These are phyloP conservation scores for Siniperca scherzeri DNA, from an alignment of 2,797 vertebrate genomes.

Conservation along the genomic window DNA sequence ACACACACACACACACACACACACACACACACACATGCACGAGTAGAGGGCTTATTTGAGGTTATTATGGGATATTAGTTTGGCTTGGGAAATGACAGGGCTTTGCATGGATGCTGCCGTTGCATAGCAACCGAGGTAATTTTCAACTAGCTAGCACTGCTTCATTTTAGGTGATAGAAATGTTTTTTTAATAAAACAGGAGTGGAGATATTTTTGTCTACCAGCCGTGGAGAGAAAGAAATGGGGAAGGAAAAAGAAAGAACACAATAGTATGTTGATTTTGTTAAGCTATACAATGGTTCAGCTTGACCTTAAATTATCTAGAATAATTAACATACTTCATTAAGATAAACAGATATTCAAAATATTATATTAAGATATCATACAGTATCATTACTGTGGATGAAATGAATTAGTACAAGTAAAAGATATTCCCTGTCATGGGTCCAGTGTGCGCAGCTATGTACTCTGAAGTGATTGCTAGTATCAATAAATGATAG, in stretches of 20 bases:
- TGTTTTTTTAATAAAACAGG: constrained; percentile 58
- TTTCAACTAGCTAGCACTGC: constrained; percentile 77
- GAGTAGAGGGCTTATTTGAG: constrained; percentile 79
- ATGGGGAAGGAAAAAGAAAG: constrained; percentile 1
- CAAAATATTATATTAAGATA: background rate
- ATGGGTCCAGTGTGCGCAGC: background rate
- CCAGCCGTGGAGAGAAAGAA: constrained; percentile 21
- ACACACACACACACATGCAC: constrained; percentile 48
- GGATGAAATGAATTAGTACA: background rate
- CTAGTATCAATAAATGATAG: background rate
- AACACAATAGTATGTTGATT: constrained; percentile 15
- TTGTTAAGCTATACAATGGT: constrained; percentile 19
- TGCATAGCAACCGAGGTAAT: constrained; percentile 86
- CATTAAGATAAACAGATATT: background rate
- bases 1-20: constrained; percentile 13
- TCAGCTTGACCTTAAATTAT: background rate
- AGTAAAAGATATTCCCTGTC: background rate
- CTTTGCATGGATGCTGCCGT: constrained; percentile 78
- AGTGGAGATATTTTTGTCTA: constrained; percentile 67
- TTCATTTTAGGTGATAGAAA: constrained; percentile 77
- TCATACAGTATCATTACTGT: background rate
- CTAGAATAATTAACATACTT: background rate
- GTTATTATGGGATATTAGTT: constrained; percentile 85
- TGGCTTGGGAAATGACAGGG: constrained; percentile 84
- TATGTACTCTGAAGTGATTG: background rate